Base-by-base conservation (phyloP, 2,797 vertebrate species). In the Pangasius mekongensis region DNA sequence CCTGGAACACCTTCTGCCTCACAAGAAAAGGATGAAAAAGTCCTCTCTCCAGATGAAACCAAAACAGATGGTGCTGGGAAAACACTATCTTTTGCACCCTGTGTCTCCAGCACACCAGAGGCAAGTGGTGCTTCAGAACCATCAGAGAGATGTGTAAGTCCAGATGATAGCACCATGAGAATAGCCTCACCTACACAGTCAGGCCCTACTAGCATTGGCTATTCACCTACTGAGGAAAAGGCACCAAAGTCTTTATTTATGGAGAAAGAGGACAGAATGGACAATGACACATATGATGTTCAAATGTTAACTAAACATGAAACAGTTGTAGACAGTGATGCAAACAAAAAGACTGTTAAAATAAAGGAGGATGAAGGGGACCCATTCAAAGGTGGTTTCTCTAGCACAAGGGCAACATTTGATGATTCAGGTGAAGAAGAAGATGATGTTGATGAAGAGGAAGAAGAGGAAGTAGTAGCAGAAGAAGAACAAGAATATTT, bases 121-220 rank as follows among this genome's bases (percentile, higher is more conserved):
- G 92, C 91, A 87, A 95, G 97, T 69, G 94, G 95, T 56, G 92
- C 92, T 89, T 97, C 94, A 81, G 98, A 99, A 80, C 94, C 93
- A 2, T 98, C 99, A 77, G 98, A 99, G 33, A 95, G 98, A 87
- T 99, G 98, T 93, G 85, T 94, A 74, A 99, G 98, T 91, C 98
- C 98, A 3, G 98, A 99, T 1, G 98, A 99, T 80, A 99, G 98
- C 92, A 99, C 98, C 0, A 96, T 99, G 91, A 99, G 97, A 94
- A 97, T 99, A 95, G 97, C 98, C 16, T 99, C 98, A 76, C 98
- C 98, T 52, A 97, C 97, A 22, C 97, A 97, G 8, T 99, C 98
- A 33, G 97, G 98, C 58, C 98, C 97, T 27, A 98, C 97, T 5
- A 99, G 98, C 92, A 97, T 97, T 76, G 96, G 97, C 54, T 97